phyloP scores from a whole-genome alignment of 2,113 vertebrate species.

The Hippocampus barbouri region DNA sequence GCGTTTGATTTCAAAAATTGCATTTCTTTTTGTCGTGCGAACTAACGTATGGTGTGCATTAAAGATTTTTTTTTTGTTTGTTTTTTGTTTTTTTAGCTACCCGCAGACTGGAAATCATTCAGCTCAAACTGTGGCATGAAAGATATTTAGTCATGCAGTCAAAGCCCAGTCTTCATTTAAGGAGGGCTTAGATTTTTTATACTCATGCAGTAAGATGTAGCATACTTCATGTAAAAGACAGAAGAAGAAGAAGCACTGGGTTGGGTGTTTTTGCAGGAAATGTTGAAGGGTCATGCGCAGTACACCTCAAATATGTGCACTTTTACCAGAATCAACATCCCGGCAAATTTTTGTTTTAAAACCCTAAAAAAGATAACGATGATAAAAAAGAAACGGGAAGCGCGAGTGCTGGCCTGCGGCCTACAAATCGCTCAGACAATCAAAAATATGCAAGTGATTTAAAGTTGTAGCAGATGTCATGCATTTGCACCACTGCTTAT shows the following conservation, averaged over 20 bases:
- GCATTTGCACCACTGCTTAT: too few relatives aligned
- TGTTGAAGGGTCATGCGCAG: neutral
- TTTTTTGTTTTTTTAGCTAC: neutral
- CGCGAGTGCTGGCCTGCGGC: neutral
- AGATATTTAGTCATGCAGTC: neutral
- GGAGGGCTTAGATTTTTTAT: neutral
- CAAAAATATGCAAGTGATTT: neutral
- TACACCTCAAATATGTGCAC: neutral
- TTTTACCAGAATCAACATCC: neutral
- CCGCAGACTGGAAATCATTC: neutral
- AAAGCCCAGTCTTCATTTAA: neutral
- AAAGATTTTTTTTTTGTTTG: neutral
- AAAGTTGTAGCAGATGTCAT: neutral
- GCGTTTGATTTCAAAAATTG: neutral
- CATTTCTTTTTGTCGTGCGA: neutral
- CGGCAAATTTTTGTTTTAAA: neutral
- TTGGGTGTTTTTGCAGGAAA: neutral
- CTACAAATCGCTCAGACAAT: neutral
- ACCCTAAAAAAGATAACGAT: neutral
- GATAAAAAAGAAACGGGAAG: neutral
- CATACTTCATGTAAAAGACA: neutral
- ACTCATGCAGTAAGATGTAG: neutral
- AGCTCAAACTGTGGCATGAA: neutral
- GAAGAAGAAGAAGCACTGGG: neutral
- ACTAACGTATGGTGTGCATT: neutral